These are phyloP conservation scores for Odocoileus virginianus DNA, from an alignment of 2,113 vertebrate species.

Conservation along the genomic window DNA sequence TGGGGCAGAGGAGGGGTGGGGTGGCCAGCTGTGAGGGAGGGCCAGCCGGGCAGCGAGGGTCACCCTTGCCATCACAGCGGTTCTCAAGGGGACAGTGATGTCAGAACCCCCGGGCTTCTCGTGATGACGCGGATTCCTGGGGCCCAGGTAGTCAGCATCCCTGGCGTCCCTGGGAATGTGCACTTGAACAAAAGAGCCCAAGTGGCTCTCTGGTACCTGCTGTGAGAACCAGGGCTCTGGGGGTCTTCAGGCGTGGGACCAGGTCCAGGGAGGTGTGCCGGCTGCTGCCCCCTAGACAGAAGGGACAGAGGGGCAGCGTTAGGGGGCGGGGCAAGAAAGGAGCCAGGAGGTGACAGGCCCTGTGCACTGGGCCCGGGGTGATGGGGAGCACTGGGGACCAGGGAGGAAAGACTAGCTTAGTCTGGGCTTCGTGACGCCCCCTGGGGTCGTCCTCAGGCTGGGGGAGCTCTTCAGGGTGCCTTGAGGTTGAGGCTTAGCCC, in stretches of 20 bases:
- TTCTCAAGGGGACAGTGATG: not conserved
- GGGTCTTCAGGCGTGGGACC: not conserved
- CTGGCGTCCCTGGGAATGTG: not conserved
- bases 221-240: no score
- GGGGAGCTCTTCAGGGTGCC: fast-evolving
- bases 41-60: not conserved
- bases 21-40: not conserved
- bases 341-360: not conserved
- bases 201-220: not conserved
- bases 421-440: not conserved
- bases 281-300: not conserved
- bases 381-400: fast-evolving
- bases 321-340: not conserved
- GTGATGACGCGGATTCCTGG: not conserved
- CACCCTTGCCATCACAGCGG: fast-evolving
- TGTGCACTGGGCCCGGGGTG: fast-evolving
- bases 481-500: no score
- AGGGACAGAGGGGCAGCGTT: not conserved
- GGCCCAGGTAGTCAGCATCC: not conserved
- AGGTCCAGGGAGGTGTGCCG: not conserved
- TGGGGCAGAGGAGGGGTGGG: fast-evolving
- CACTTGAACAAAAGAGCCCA: not conserved
- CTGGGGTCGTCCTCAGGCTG: no score
- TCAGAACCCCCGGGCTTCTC: not conserved
- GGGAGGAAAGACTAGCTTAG: not conserved